Conservation (phyloP, 2,888 invertebrate genomes). For the Agrenia bidenticulata region DNA sequence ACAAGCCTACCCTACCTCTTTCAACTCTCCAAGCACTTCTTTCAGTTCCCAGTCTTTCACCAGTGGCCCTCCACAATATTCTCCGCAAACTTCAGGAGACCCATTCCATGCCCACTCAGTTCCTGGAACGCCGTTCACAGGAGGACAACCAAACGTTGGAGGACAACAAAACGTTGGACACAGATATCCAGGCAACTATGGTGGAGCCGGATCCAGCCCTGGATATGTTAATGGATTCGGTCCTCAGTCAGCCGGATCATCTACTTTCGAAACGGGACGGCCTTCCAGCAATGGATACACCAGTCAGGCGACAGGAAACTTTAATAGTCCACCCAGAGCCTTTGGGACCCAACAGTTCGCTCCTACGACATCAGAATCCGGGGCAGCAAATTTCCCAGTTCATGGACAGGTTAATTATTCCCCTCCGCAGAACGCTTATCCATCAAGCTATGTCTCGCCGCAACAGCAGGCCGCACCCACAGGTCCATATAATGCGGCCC, state of each 20-base stretch:
- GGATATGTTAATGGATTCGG: conserved; percentile 44
- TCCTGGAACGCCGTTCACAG: conserved; percentile 38
- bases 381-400: conserved; percentile 37
- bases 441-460: conserved; percentile 29
- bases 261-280: conserved; percentile 34
- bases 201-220: conserved; percentile 40
- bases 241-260: conserved; percentile 43
- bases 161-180: too few species aligned
- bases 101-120: conserved; percentile 42
- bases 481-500: conserved; percentile 16
- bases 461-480: conserved; percentile 16
- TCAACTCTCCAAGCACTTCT: conserved; percentile 52
- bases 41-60: conserved; percentile 46
- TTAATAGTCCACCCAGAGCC: conserved; percentile 48
- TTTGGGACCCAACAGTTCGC: too few species aligned
- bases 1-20: conserved; percentile 49
- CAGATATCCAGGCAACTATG: conserved; percentile 15
- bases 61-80: conserved; percentile 43
- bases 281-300: conserved; percentile 32
- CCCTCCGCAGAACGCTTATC: conserved; percentile 39
- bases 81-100: conserved; percentile 49
- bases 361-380: conserved; percentile 23
- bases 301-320: conserved; percentile 49
- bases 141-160: conserved; percentile 11
- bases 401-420: conserved; percentile 40